phyloP scores from a whole-genome alignment of 2,888 invertebrate species.

The Watsonalla binaria region DNA sequence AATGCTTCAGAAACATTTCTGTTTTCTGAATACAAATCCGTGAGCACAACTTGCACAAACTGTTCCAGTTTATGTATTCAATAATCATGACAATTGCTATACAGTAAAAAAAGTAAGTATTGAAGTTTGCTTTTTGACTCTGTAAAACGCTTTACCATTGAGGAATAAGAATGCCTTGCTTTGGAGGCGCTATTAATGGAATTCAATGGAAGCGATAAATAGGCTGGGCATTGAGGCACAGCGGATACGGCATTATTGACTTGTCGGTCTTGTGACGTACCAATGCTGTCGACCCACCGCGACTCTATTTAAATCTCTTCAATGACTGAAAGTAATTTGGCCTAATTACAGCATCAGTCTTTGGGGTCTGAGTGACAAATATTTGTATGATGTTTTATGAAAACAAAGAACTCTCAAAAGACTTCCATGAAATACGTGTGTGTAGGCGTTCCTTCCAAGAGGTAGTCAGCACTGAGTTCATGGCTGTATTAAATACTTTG shows the following conservation, averaged over 20 bases:
- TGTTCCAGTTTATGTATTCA: no score
- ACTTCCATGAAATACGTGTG: no score
- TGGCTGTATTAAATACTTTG: no score
- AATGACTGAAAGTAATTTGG: conserved; percentile 19
- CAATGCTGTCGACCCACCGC: conserved; percentile 24
- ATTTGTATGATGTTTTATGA: conserved; percentile 4
- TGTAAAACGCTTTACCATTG: conserved; percentile 19
- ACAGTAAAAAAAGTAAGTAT: no score
- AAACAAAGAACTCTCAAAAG: conserved; percentile 4
- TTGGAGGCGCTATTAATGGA: conserved; percentile 21
- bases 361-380: conserved; percentile 16
- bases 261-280: conserved; percentile 30
- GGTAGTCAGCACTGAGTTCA: no score
- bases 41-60: no score
- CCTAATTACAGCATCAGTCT: conserved; percentile 12
- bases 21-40: no score
- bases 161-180: conserved; percentile 25
- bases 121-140: conserved; percentile 10
- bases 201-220: conserved; percentile 42
- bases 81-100: no score
- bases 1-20: no score
- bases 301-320: conserved; percentile 24
- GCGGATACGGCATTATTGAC: conserved; percentile 34
- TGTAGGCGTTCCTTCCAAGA: no score
- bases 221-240: conserved; percentile 33